These are phyloP conservation scores for Mycalesis mineus DNA, from an alignment of 2,888 invertebrate genomes.

Conservation along the genomic window DNA sequence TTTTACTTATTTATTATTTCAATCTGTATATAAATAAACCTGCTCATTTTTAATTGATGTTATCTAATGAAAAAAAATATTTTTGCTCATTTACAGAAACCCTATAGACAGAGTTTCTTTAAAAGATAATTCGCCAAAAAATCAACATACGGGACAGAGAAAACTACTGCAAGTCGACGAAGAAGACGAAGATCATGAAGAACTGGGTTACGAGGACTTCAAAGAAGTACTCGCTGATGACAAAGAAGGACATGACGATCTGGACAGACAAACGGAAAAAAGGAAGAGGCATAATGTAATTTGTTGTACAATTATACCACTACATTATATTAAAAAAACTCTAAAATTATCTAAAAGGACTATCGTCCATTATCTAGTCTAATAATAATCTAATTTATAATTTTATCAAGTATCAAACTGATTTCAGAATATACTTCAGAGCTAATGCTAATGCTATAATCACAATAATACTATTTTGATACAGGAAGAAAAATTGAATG, in stretches of 20 bases:
- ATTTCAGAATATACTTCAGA: too few species aligned
- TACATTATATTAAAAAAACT: too few species aligned
- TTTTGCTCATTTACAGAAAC: conserved; percentile 32
- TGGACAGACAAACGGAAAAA: conserved; percentile 39
- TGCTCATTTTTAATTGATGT: too few species aligned
- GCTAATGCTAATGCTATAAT: not conserved
- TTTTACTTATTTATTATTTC: too few species aligned
- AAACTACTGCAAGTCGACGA: conserved; percentile 50
- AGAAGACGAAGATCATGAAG: conserved; percentile 43
- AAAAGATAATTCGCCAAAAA: not conserved
- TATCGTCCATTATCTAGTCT: too few species aligned
- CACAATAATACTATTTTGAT: not conserved
- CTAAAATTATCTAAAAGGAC: too few species aligned
- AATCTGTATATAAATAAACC: too few species aligned
- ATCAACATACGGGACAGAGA: conserved; percentile 29
- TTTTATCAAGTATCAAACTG: too few species aligned
- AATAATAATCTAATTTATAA: too few species aligned
- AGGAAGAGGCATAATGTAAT: conserved; percentile 37
- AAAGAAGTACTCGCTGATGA: conserved; percentile 50
- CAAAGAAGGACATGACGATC: conserved; percentile 41
- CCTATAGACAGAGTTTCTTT: not conserved
- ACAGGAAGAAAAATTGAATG: conserved; percentile 7
- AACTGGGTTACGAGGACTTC: conserved; percentile 48
- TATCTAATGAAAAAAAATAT: not conserved
- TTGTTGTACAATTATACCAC: too few species aligned